Conservation (phyloP, 2,113 vertebrate species). For the Perca fluviatilis region DNA sequence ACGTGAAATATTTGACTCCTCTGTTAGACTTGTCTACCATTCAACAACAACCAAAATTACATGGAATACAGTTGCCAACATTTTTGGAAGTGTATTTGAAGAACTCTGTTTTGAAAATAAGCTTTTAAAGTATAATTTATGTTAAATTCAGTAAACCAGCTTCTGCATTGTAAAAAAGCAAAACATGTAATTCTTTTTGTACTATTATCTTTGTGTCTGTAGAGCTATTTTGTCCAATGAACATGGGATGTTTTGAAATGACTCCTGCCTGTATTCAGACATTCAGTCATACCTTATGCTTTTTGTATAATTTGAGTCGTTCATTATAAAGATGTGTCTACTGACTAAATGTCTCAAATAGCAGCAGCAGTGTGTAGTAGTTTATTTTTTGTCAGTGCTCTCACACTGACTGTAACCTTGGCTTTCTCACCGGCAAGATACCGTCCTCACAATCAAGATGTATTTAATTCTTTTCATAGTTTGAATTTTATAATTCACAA, state of each 20-base stretch:
- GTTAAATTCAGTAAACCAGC: slow-evolving; percentile 56
- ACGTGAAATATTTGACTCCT: slow-evolving; percentile 16
- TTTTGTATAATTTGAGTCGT: slow-evolving; percentile 58
- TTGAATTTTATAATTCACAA: slow-evolving; percentile 62
- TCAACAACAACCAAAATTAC: slow-evolving; percentile 36
- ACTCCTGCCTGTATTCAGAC: slow-evolving; percentile 53
- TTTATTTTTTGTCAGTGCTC: slow-evolving; percentile 22
- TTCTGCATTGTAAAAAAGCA: slow-evolving; percentile 72
- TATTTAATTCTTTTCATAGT: slow-evolving; percentile 64
- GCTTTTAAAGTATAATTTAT: slow-evolving; percentile 50
- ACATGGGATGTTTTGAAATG: slow-evolving; percentile 39
- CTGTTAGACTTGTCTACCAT: slow-evolving; percentile 17
- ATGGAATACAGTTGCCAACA: slow-evolving; percentile 37
- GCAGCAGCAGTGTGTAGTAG: slow-evolving; percentile 37
- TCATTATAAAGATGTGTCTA: slow-evolving; percentile 39
- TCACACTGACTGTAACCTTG: slow-evolving; percentile 49
- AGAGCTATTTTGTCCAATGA: slow-evolving; percentile 46
- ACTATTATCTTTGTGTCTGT: slow-evolving; percentile 59
- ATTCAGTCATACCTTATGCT: slow-evolving; percentile 42
- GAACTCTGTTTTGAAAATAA: slow-evolving; percentile 31
- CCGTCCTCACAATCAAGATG: slow-evolving; percentile 38
- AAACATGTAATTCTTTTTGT: slow-evolving; percentile 57
- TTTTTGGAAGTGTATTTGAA: slow-evolving; percentile 63
- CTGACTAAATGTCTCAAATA: slow-evolving; percentile 25
- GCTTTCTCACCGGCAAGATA: slow-evolving; percentile 54